Conservation (phyloP, 2,888 invertebrate genomes). For the Rotaria socialis region DNA sequence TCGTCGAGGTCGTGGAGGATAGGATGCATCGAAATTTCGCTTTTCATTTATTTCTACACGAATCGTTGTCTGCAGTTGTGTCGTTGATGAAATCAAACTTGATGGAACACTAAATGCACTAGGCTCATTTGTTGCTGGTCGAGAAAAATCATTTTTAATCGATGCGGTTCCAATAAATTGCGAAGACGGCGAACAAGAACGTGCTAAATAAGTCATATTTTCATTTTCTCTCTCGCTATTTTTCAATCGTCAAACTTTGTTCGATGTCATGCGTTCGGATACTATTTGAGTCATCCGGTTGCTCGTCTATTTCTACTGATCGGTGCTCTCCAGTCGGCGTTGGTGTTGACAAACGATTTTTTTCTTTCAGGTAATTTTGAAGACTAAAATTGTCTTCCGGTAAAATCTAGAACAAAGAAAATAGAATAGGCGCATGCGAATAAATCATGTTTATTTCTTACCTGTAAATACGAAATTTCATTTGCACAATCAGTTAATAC, state of each 20-base stretch:
- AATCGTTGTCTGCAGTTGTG: neutral
- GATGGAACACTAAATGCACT: neutral
- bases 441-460: neutral
- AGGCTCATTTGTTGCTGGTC: neutral
- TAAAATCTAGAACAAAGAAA: neutral
- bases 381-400: neutral
- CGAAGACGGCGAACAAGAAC: neutral
- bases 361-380: neutral
- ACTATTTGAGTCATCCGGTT: too few relatives aligned
- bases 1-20: too few relatives aligned
- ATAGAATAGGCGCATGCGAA: neutral
- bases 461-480: conserved; percentile 1
- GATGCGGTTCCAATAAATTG: neutral
- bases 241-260: neutral
- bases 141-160: neutral
- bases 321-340: neutral
- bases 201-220: neutral
- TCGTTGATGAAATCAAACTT: too few relatives aligned
- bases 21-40: neutral
- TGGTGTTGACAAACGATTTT: neutral
- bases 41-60: neutral
- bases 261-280: neutral
- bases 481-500: neutral
- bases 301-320: too few relatives aligned
- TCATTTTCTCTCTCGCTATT: neutral